These are phyloP conservation scores for Oryzias curvinotus DNA, from an alignment of 2,113 vertebrate species.

Conservation along the genomic window DNA sequence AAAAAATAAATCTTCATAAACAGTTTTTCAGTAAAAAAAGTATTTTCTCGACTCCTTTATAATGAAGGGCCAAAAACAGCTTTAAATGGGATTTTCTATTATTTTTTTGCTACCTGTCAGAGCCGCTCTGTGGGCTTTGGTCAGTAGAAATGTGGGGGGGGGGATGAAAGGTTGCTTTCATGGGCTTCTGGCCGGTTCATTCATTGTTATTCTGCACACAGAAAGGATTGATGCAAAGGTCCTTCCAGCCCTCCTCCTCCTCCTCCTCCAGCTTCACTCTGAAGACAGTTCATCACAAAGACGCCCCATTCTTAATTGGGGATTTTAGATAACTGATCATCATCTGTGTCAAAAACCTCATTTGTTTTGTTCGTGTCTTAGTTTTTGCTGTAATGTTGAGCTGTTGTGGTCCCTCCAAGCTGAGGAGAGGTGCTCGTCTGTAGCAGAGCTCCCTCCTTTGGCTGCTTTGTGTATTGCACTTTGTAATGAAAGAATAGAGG, in stretches of 20 bases:
- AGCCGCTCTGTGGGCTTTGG: constrained; percentile 31
- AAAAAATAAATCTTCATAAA: too few relatives aligned
- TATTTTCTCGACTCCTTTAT: too few relatives aligned
- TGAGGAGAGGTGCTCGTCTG: constrained; percentile 29
- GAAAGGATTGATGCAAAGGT: constrained; percentile 57
- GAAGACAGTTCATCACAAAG: constrained; percentile 28
- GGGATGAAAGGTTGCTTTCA: constrained; percentile 66
- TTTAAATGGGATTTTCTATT: constrained; percentile 25
- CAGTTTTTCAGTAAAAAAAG: too few relatives aligned
- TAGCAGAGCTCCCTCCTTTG: constrained; percentile 70
- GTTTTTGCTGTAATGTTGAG: constrained; percentile 3
- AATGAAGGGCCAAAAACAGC: constrained; percentile 3
- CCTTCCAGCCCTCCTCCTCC: constrained; percentile 31
- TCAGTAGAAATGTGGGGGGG: constrained; percentile 44
- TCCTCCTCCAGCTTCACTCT: constrained; percentile 32
- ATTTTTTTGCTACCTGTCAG: constrained; percentile 21
- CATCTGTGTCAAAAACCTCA: constrained; percentile 1
- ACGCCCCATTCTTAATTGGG: constrained; percentile 32
- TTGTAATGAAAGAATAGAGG: constrained; percentile 1
- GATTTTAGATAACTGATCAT: not conserved
- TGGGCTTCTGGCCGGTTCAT: constrained; percentile 42
- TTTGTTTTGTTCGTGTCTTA: constrained; percentile 11
- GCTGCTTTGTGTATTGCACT: constrained; percentile 24
- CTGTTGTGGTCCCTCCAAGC: not conserved
- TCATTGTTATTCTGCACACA: constrained; percentile 74